Conservation (phyloP, 1,140 invertebrate genomes). For the Scaptomyza montana region DNA sequence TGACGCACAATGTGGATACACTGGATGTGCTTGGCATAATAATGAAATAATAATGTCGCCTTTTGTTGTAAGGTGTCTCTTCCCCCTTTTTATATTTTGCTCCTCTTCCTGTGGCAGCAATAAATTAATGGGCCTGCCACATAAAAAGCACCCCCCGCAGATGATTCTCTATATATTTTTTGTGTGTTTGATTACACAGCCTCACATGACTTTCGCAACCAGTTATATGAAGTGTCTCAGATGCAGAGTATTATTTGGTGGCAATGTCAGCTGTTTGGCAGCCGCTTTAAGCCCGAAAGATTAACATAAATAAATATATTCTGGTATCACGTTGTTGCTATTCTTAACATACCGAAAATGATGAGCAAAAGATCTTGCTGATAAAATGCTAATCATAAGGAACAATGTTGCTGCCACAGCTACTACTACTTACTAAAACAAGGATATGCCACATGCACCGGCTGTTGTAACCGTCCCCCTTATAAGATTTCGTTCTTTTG, state of each 20-base stretch:
- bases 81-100: not conserved
- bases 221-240: slow-evolving; percentile 25
- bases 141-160: slow-evolving; percentile 70
- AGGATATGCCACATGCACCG: slow-evolving; percentile 38
- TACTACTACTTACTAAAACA: slow-evolving; percentile 21
- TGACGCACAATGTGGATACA: slow-evolving; percentile 38
- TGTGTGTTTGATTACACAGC: slow-evolving; percentile 63
- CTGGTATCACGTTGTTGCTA: slow-evolving; percentile 19
- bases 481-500: not conserved
- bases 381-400: slow-evolving; percentile 77
- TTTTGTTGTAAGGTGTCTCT: slow-evolving; percentile 77
- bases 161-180: slow-evolving; percentile 33
- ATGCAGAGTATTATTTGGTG: not conserved
- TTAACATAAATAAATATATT: slow-evolving; percentile 70
- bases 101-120: slow-evolving; percentile 45
- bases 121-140: slow-evolving; percentile 79
- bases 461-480: slow-evolving; percentile 15
- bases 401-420: slow-evolving; percentile 60
- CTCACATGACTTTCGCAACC: slow-evolving; percentile 50
- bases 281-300: slow-evolving; percentile 57
- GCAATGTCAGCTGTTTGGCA: slow-evolving; percentile 58
- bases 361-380: slow-evolving; percentile 65
- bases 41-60: slow-evolving; percentile 82
- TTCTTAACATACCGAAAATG: slow-evolving; percentile 57
- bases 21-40: slow-evolving; percentile 78